Evolutionary conservation across 2,888 invertebrate species (phyloP).

Genomic region (Scaptomyza flava): DNA sequence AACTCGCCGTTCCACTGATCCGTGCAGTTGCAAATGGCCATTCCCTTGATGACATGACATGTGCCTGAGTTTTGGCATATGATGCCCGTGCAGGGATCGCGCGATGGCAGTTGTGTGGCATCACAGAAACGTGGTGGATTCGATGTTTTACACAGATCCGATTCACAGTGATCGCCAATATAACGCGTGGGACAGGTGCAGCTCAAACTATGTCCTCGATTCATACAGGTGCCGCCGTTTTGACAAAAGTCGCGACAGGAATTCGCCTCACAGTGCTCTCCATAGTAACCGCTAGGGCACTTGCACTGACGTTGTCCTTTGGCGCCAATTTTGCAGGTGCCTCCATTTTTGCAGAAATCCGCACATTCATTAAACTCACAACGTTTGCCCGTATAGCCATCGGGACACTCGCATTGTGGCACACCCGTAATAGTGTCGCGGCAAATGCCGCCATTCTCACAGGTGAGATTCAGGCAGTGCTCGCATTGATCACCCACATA

Average conservation of each 20-base stretch:
- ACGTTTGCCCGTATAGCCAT: slow-evolving; percentile 86
- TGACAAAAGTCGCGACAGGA: slow-evolving; percentile 85
- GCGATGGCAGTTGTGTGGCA: slow-evolving; percentile 72
- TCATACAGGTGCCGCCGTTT: slow-evolving; percentile 85
- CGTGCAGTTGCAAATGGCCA: slow-evolving; percentile 86
- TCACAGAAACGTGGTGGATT: slow-evolving; percentile 83
- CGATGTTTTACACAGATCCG: slow-evolving; percentile 85
- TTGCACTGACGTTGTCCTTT: slow-evolving; percentile 83
- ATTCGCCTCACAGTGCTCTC: slow-evolving; percentile 86
- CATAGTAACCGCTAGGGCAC: slow-evolving; percentile 81
- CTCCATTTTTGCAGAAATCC: slow-evolving; percentile 86
- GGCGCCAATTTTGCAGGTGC: slow-evolving; percentile 83
- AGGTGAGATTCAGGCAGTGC: slow-evolving; percentile 86
- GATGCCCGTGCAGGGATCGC: slow-evolving; percentile 83
- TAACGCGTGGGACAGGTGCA: slow-evolving; percentile 82
- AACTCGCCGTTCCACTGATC: slow-evolving; percentile 86
- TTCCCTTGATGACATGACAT: slow-evolving; percentile 85
- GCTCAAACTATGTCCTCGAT: slow-evolving; percentile 69
- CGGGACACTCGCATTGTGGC: slow-evolving; percentile 86
- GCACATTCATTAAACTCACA: slow-evolving; percentile 87
- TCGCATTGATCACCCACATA: slow-evolving; percentile 86
- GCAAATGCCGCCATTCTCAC: slow-evolving; percentile 88
- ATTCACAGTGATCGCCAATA: slow-evolving; percentile 85
- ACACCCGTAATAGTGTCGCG: slow-evolving; percentile 82
- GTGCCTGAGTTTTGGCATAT: slow-evolving; percentile 86